These are phyloP conservation scores for Ernsta delagoae DNA, from an alignment of 2,888 invertebrate species.

Conservation along the genomic window DNA sequence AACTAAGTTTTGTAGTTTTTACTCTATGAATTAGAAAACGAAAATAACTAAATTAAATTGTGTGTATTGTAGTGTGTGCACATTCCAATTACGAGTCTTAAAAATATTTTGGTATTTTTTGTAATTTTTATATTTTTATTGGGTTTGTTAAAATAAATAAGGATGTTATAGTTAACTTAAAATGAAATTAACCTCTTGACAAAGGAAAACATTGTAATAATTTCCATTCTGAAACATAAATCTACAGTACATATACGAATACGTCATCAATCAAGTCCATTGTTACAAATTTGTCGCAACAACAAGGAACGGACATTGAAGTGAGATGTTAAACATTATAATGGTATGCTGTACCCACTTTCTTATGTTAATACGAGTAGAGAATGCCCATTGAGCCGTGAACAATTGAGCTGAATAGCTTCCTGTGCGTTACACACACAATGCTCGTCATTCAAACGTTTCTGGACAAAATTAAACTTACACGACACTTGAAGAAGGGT, in stretches of 20 bases:
- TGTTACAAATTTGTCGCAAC: conserved; percentile 22
- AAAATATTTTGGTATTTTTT: no score
- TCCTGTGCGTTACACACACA: conserved; percentile 73
- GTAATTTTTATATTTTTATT: no score
- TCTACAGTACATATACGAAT: background rate
- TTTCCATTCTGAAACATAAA: background rate
- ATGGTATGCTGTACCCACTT: conserved; percentile 45
- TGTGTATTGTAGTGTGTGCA: no score
- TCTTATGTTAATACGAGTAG: conserved; percentile 54
- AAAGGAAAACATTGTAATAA: background rate
- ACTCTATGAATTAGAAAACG: no score
- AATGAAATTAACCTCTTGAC: background rate
- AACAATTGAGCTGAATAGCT: conserved; percentile 73
- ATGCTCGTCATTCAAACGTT: conserved; percentile 66
- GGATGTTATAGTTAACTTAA: background rate
- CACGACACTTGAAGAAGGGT: conserved; percentile 55
- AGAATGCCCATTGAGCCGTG: conserved; percentile 60
- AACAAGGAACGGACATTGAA: conserved; percentile 18
- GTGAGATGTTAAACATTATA: conserved; percentile 33
- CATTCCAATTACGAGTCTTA: no score
- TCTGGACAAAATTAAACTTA: conserved; percentile 55
- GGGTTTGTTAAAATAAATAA: no score
- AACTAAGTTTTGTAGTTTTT: no score
- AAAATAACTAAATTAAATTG: no score
- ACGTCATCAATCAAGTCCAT: conserved; percentile 27